Evolutionary conservation across 2,113 vertebrate species (phyloP).

Genomic region (Calonectris borealis): DNA sequence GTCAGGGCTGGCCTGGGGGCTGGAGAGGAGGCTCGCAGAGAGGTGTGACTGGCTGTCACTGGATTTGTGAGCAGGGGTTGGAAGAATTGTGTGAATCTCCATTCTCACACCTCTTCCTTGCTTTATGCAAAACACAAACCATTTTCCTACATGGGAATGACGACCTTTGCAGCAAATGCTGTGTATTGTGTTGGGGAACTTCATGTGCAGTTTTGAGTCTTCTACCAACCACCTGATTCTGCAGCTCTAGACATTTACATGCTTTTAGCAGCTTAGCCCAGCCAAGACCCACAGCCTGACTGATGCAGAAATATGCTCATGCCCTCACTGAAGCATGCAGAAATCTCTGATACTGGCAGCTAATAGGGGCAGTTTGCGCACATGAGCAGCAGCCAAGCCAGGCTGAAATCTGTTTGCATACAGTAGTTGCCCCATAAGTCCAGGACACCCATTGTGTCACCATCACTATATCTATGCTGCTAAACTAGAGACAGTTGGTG

Average conservation of each 20-base stretch:
- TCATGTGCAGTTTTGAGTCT: background rate
- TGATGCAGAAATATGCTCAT: accelerated
- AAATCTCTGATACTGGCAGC: background rate
- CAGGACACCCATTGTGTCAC: accelerated
- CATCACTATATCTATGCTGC: accelerated
- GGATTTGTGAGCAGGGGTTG: background rate
- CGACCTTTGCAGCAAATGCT: background rate
- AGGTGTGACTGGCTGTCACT: background rate
- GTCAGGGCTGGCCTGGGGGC: background rate
- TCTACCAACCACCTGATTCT: background rate
- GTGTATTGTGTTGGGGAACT: background rate
- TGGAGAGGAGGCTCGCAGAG: background rate
- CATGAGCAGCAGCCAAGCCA: background rate
- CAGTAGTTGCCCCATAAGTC: background rate
- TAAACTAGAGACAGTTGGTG: accelerated
- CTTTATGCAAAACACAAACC: background rate
- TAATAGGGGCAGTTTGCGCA: background rate
- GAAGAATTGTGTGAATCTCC: background rate
- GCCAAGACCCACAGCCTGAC: background rate
- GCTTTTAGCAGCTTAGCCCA: background rate
- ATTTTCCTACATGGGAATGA: background rate
- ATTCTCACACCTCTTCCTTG: background rate
- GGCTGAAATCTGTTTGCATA: background rate
- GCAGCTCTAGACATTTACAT: too few species aligned
- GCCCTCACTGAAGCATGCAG: background rate